Evolutionary conservation across 2,113 vertebrate species (phyloP).

Genomic region (Pseudopodoces humilis): DNA sequence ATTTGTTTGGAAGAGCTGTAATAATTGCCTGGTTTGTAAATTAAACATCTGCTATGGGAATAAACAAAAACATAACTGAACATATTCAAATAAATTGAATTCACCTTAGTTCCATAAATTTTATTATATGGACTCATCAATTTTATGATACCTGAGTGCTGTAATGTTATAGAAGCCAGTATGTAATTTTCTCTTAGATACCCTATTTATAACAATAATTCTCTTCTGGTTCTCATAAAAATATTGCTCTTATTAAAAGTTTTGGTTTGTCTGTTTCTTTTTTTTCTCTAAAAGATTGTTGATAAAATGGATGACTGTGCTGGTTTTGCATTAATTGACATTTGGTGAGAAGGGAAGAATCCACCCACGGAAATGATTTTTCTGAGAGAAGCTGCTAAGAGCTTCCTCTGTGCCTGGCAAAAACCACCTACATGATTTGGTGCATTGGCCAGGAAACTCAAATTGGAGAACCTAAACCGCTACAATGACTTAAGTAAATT

Average conservation of each 20-base stretch:
- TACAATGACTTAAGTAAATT: background rate
- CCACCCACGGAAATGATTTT: no score
- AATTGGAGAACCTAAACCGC: no score
- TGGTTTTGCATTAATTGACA: no score
- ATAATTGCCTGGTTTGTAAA: constrained; percentile 83
- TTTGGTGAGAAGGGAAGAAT: no score
- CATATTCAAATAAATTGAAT: constrained; percentile 84
- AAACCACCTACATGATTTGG: no score
- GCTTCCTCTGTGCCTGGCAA: no score
- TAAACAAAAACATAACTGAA: constrained; percentile 85
- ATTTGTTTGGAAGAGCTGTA: constrained; percentile 82
- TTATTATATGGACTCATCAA: constrained; percentile 74
- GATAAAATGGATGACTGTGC: background rate
- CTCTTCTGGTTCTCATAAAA: constrained; percentile 37
- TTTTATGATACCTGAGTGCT: constrained; percentile 76
- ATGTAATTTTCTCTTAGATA: constrained; percentile 46
- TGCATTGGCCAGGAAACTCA: no score
- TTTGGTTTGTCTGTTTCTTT: background rate
- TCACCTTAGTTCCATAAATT: constrained; percentile 79
- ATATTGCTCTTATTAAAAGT: background rate
- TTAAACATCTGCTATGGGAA: constrained; percentile 86
- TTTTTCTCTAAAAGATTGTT: background rate
- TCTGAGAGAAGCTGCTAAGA: no score
- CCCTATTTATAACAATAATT: constrained; percentile 55
- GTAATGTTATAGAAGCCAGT: background rate